A percentile compares a stretch with the other conserved stretches of the same genome.
Conservation (phyloP, 2,113 vertebrate genomes). For the Oryzias celebensis region DNA sequence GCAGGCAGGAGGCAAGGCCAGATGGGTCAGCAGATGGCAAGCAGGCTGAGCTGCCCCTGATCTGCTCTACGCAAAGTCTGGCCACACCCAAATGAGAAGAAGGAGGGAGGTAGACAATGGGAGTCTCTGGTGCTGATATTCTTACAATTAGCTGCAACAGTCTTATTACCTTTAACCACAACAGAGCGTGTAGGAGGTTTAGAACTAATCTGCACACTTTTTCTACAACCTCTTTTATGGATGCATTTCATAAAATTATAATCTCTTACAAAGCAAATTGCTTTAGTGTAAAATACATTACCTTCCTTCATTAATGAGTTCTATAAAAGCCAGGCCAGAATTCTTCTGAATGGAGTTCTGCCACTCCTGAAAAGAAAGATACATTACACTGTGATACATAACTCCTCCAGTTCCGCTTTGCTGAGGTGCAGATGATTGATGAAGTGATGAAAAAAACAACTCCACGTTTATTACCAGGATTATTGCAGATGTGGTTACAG, state of each 20-base stretch:
- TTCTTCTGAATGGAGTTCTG: conserved; percentile 99
- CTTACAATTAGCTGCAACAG: conserved; percentile 5
- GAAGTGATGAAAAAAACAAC: neutral
- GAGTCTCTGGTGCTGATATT: conserved; percentile 8
- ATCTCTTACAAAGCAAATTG: too few species aligned
- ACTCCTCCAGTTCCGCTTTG: conserved; percentile 1
- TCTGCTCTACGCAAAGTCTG: conserved; percentile 71
- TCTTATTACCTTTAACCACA: conserved; percentile 30
- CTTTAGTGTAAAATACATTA: conserved; percentile 61
- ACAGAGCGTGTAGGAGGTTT: conserved; percentile 27
- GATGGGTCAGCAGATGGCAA: conserved; percentile 92
- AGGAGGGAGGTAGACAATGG: conserved; percentile 14
- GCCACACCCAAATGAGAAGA: conserved; percentile 51
- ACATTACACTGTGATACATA: neutral
- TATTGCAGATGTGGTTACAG: too few species aligned
- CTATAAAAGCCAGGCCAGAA: conserved; percentile 96
- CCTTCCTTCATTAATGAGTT: conserved; percentile 99
- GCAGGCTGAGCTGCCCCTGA: conserved; percentile 75
- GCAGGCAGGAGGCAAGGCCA: conserved; percentile 72
- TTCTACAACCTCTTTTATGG: conserved; percentile 3
- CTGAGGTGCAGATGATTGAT: conserved; percentile 1
- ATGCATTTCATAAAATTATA: neutral
- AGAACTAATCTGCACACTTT: conserved; percentile 34
- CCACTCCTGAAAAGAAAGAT: conserved; percentile 89
- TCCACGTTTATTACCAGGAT: too few species aligned